Conservation (phyloP, 1,140 invertebrate genomes). For the Drosophila tropicalis region DNA sequence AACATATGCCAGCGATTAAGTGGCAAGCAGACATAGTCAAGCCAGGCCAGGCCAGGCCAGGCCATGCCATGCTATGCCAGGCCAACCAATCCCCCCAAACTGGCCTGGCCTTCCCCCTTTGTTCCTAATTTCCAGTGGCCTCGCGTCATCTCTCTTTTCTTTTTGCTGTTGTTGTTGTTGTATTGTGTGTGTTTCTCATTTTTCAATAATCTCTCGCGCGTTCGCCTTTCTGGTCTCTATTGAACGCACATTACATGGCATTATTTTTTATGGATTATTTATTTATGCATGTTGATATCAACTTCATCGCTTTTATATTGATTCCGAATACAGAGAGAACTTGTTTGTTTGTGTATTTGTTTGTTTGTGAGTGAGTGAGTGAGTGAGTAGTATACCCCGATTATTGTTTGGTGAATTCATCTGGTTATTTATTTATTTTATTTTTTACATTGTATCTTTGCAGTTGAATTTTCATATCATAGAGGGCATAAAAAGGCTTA, state of each 20-base stretch:
- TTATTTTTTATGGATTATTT: constrained; percentile 77
- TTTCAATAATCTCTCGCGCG: constrained; percentile 6
- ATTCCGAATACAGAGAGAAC: constrained; percentile 15
- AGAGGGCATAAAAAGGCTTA: constrained; percentile 83
- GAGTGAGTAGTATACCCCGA: not conserved
- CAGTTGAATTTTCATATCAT: constrained; percentile 81
- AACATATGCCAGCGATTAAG: constrained; percentile 71
- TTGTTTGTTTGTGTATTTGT: not conserved
- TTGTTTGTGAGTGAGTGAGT: too few relatives aligned
- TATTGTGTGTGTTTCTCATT: not conserved
- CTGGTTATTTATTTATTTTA: constrained; percentile 16
- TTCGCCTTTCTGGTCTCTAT: constrained; percentile 3
- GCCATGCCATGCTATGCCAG: constrained; percentile 29
- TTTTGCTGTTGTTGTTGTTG: constrained; percentile 3
- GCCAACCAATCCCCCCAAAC: not conserved
- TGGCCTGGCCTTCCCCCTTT: not conserved
- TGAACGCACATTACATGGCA: constrained; percentile 69
- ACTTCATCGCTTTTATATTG: constrained; percentile 66
- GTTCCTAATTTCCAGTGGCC: constrained; percentile 47
- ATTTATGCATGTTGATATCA: constrained; percentile 73
- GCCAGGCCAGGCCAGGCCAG: constrained; percentile 32
- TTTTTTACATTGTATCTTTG: constrained; percentile 47
- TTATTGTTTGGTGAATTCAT: constrained; percentile 19
- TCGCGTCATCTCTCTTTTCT: constrained; percentile 24
- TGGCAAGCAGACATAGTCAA: constrained; percentile 50